These are phyloP conservation scores for Chrosomus eos DNA, from an alignment of 2,797 vertebrate genomes.

Conservation along the genomic window DNA sequence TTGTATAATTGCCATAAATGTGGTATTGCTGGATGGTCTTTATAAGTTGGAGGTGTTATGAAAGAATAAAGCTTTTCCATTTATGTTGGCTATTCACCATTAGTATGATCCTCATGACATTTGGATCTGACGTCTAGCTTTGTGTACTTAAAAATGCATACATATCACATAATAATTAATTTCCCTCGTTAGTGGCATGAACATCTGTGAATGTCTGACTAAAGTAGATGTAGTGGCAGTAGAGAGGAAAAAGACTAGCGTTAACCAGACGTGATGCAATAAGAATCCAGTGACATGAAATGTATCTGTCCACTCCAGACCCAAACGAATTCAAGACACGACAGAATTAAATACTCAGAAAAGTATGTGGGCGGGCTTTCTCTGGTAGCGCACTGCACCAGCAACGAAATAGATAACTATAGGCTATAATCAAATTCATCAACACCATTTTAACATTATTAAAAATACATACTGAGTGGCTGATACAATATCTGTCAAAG, in stretches of 20 bases:
- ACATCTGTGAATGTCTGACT: constrained; percentile 6
- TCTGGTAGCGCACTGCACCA: background rate
- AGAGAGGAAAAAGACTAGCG: background rate
- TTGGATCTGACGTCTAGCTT: background rate
- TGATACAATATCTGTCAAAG: background rate
- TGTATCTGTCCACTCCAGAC: background rate
- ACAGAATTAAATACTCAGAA: background rate
- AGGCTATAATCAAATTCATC: background rate
- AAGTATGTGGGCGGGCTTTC: background rate
- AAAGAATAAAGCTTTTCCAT: constrained; percentile 59
- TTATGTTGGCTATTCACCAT: background rate
- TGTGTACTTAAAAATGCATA: background rate
- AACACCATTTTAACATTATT: background rate
- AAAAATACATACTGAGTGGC: background rate
- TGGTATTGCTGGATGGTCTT: constrained; percentile 58
- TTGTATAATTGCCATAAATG: constrained; percentile 52
- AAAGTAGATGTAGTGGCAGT: background rate
- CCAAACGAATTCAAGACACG: background rate
- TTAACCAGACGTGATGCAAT: background rate
- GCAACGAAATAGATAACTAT: background rate
- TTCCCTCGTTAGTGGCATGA: background rate
- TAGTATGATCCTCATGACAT: background rate
- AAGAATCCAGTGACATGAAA: background rate
- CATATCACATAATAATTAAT: background rate
- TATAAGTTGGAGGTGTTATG: constrained; percentile 53